Evolutionary conservation across 2,888 invertebrate species (phyloP).

Genomic region (Dione juno): DNA sequence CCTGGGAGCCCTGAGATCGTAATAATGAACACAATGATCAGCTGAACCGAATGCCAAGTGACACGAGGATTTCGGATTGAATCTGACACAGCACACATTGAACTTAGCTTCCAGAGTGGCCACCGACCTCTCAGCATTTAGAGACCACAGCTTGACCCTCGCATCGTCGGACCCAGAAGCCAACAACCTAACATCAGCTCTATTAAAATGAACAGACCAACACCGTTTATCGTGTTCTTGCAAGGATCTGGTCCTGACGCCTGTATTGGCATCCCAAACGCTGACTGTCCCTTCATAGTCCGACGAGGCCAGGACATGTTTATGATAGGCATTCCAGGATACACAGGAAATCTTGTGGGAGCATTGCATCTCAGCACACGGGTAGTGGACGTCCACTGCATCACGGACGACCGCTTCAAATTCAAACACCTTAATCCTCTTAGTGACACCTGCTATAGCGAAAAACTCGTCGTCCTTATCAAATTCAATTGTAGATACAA

Average conservation of each 20-base stretch:
- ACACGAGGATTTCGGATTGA: constrained; percentile 86
- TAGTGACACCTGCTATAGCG: constrained; percentile 97
- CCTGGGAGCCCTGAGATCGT: constrained; percentile 93
- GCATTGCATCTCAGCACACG: constrained; percentile 95
- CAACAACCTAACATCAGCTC: constrained; percentile 93
- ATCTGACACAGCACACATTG: constrained; percentile 97
- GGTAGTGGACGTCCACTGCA: constrained; percentile 95
- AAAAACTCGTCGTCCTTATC: constrained; percentile 98
- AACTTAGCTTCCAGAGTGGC: constrained; percentile 96
- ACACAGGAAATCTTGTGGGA: constrained; percentile 97
- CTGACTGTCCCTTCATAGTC: constrained; percentile 97
- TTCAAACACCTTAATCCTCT: constrained; percentile 96
- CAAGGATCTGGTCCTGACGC: constrained; percentile 87
- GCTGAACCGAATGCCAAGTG: constrained; percentile 98
- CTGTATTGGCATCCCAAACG: constrained; percentile 94
- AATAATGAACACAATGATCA: constrained; percentile 98
- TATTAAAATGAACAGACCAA: constrained; percentile 98
- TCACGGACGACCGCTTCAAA: constrained; percentile 93
- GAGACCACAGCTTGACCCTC: constrained; percentile 95
- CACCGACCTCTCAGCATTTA: constrained; percentile 91
- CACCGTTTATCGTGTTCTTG: constrained; percentile 96
- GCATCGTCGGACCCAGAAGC: constrained; percentile 96
- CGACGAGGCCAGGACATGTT: constrained; percentile 91
- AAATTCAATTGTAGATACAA: constrained; percentile 96
- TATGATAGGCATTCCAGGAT: constrained; percentile 96